Base-by-base conservation (phyloP, 1,140 invertebrate genomes). In the Drosophila paulistorum region DNA sequence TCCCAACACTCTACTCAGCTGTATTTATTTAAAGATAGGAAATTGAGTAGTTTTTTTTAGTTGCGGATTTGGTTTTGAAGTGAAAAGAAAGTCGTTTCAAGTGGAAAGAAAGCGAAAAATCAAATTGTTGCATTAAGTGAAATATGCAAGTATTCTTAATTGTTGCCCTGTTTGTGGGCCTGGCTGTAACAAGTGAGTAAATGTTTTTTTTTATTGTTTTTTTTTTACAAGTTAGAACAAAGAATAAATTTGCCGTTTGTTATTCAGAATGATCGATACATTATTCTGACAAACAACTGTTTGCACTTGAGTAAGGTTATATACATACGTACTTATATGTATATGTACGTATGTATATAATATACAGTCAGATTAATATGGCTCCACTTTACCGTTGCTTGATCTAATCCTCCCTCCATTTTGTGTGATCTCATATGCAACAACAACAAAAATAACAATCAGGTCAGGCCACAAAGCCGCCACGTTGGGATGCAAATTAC, bases 401-500 rank as follows among this genome's bases (percentile, higher is more conserved):
- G 20, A 68, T 48, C 23, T 20, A 45, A 39, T 71, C 64, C 37
- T 11, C 3, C 64, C 17, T 60, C 41, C 73, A 41, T 48, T 42
- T 79, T 75, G 13, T 51, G 37, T 66, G 14, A 14, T 10, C 14
- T 14, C 37, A 30, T 68, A 42, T 61, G 3, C 59, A 2, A 57
- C 1, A 45, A 68, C 41, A 33, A 45, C 5, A 65, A 10, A 3
- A 17, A 17, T 48, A 7, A 39, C 37, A 39, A 39, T 13, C 11
- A 82, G 82, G 23, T 26, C 13, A 68, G 10, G 81, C 86, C 60
- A 92, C 91, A 23, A 92, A 92, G 30, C 93, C 94, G 13, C 96
- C 96, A 33, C 89, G 92, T 91, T 97, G 96, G 94, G 96, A 93
- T 79, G 86, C 93, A 9, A 94, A 94, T 7, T 97, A 97, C 84